Evolutionary conservation across 2,113 vertebrate genomes (phyloP).

Genomic region (Hucho hucho): DNA sequence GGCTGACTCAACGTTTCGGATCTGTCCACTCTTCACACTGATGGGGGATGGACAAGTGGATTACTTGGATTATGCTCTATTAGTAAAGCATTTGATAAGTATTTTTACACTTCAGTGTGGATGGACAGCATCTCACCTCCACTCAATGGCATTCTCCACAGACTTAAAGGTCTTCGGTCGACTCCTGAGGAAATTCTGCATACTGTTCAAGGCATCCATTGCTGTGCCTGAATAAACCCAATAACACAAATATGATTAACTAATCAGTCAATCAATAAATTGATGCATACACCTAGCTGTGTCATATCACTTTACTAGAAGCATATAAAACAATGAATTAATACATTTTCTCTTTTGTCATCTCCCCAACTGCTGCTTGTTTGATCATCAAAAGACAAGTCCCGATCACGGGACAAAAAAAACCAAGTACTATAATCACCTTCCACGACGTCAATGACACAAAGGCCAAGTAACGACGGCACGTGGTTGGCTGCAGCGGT

Average conservation of each 20-base stretch:
- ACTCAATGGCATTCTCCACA: constrained; percentile 95
- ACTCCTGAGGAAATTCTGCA: constrained; percentile 98
- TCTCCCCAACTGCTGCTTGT: neutral
- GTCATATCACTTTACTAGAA: too few species aligned
- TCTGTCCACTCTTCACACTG: constrained; percentile 98
- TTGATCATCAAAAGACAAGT: constrained; percentile 65
- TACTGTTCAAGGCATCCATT: constrained; percentile 98
- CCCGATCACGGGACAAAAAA: neutral
- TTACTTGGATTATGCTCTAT: neutral
- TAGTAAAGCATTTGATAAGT: neutral
- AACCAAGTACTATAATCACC: constrained; percentile 54
- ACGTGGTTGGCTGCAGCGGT: constrained; percentile 84
- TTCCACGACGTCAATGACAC: constrained; percentile 98
- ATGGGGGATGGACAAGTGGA: constrained; percentile 43
- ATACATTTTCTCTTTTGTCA: neutral
- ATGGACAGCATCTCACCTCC: constrained; percentile 80
- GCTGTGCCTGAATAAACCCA: constrained; percentile 82
- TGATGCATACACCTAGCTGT: neutral
- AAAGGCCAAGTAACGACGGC: constrained; percentile 90
- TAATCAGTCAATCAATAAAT: neutral
- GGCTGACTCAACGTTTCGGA: constrained; percentile 93
- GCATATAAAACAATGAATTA: neutral
- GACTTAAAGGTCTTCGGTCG: constrained; percentile 98
- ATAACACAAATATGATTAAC: neutral
- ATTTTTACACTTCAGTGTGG: neutral